Evolutionary conservation across 1,140 invertebrate species (phyloP).

Genomic region (Lepidurus apus): DNA sequence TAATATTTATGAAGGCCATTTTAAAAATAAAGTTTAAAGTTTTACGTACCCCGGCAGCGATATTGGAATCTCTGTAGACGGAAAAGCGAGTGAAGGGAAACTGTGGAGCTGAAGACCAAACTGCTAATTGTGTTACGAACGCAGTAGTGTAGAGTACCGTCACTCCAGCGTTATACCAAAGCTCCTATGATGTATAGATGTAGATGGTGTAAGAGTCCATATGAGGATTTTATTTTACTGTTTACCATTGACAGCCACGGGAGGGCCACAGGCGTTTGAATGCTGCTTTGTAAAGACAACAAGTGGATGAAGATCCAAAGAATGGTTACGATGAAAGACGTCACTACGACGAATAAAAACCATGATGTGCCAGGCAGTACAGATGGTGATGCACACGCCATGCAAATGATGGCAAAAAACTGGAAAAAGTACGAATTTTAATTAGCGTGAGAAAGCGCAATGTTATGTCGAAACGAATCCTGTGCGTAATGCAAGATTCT

Average conservation of each 20-base stretch:
- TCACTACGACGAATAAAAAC: slow-evolving; percentile 75
- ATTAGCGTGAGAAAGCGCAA: slow-evolving; percentile 43
- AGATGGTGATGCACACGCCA: slow-evolving; percentile 64
- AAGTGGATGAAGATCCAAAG: slow-evolving; percentile 74
- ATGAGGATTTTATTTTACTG: slow-evolving; percentile 36
- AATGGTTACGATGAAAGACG: slow-evolving; percentile 72
- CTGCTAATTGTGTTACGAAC: slow-evolving; percentile 68
- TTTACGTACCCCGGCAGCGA: slow-evolving; percentile 64
- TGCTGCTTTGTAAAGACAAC: slow-evolving; percentile 65
- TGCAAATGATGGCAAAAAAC: slow-evolving; percentile 75
- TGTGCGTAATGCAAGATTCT: not conserved
- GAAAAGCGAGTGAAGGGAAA: slow-evolving; percentile 39
- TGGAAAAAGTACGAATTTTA: slow-evolving; percentile 43
- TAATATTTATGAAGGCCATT: slow-evolving; percentile 29
- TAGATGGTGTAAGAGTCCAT: slow-evolving; percentile 37
- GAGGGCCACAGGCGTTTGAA: slow-evolving; percentile 60
- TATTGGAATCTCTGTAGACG: slow-evolving; percentile 52
- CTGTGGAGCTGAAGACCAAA: slow-evolving; percentile 53
- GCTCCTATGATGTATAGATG: slow-evolving; percentile 64
- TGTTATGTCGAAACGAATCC: not conserved
- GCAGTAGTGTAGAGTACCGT: slow-evolving; percentile 68
- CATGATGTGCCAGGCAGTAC: slow-evolving; percentile 58
- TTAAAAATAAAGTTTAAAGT: slow-evolving; percentile 8
- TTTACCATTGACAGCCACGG: slow-evolving; percentile 71
- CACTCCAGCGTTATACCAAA: slow-evolving; percentile 64